A percentile compares a stretch with the other conserved stretches of the same genome.
phyloP scores from a whole-genome alignment of 2,113 vertebrate genomes.

The Clupea harengus region DNA sequence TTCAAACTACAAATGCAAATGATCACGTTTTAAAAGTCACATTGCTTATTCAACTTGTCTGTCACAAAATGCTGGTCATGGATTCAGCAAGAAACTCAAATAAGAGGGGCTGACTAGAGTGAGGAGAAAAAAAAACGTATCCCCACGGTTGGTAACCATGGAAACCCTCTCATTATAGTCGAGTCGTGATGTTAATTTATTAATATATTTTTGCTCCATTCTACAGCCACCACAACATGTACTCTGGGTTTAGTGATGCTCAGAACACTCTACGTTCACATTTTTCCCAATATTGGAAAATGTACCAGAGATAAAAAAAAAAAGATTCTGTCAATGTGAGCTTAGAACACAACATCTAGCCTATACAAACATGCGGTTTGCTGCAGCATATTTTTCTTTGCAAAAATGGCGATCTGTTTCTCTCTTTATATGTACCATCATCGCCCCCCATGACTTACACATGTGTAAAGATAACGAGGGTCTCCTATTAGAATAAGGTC shows the following conservation, averaged over 20 bases:
- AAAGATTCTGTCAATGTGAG: background rate
- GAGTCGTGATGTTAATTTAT: conserved; percentile 21
- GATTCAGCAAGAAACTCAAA: conserved; percentile 12
- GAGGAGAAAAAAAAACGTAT: conserved; percentile 14
- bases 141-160: conserved; percentile 15
- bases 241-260: conserved; percentile 9
- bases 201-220: conserved; percentile 15
- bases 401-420: background rate
- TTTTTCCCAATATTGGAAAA: background rate
- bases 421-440: background rate
- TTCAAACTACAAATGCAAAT: conserved; percentile 6
- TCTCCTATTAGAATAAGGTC: background rate
- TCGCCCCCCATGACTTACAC: background rate
- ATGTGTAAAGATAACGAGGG: background rate
- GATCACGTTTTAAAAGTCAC: background rate
- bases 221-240: conserved; percentile 5
- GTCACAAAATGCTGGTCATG: conserved; percentile 5
- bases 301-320: background rate
- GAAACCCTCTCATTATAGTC: conserved; percentile 15
- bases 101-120: conserved; percentile 10
- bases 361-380: background rate
- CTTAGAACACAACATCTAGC: background rate
- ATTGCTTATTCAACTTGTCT: conserved; percentile 18
- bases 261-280: background rate
- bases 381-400: background rate